Evolutionary conservation across 2,888 invertebrate species (phyloP), one percentile per base, ranked within the genome.

Genomic region (Blera fallax): DNA sequence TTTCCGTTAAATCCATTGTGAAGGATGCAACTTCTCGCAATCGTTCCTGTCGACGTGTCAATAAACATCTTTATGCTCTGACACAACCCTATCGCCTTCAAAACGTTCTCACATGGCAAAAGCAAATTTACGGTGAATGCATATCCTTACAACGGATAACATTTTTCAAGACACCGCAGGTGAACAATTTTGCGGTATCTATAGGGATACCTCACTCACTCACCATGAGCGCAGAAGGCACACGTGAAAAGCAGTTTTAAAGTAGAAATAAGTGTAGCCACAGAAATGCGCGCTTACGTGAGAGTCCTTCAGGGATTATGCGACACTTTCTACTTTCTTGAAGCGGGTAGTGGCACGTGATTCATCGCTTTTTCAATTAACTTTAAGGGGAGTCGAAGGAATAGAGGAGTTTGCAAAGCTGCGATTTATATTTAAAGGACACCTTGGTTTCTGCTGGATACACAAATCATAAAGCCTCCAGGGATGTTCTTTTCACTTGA

Each of bases 291-390:
- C 16, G 16, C 32, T 56, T 56, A 56, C 54, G 32, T 56, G 54
- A 32, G 32, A 56, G 32, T 32, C 5, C 54, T 56, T 56, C 32
- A 14, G 54, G 54, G 54, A 56, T 56, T 56, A 56, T 56, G 32
- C 32, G 32, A 16, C 18, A 56, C 32, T 56, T 56, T 29, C 16
- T 29, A 56, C 54, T 56, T 56, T 32, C 32, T 16, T 50, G 34
- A 11, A 34, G 34, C 10, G 34, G 11, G 10, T 34, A 8, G 10
- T 10, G 8, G 10, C 10, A 34, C 34, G 11, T 10, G 11, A 40
- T n/a, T n/a, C 24, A 24, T 3, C 2, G 2, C 4, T 24, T 24
- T 24, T 24, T 24, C 4, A 3, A 24, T 24, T 24, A 24, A 3
- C 4, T 3, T 24, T 24, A 2, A 24, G 2, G 24, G 4, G 4